Conservation (phyloP, 2,888 invertebrate genomes). For the Drosophila niveifrons region DNA sequence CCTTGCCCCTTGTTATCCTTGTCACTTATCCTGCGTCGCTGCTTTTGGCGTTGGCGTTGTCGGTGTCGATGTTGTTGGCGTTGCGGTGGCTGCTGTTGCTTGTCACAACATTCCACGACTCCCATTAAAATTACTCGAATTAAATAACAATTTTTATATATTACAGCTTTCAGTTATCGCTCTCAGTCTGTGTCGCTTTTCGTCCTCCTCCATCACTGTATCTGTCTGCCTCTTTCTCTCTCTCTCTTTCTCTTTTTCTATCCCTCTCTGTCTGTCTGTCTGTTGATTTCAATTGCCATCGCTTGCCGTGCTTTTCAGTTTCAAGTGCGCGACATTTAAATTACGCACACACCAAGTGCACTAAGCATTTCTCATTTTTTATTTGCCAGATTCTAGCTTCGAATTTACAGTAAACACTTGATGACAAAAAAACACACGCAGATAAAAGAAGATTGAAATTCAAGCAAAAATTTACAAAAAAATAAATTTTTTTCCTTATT, state of each 20-base stretch:
- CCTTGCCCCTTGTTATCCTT: conserved; percentile 5
- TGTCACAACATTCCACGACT: conserved; percentile 38
- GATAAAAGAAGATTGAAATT: not conserved
- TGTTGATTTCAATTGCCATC: not conserved
- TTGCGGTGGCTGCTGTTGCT: conserved; percentile 2
- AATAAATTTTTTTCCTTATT: no score
- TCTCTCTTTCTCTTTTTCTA: not conserved
- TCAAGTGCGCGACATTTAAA: conserved; percentile 37
- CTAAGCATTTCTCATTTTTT: conserved; percentile 25
- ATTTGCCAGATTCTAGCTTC: not conserved
- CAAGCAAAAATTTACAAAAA: not conserved
- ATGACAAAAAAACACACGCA: not conserved
- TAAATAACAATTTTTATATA: conserved; percentile 59
- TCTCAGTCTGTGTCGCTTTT: conserved; percentile 1
- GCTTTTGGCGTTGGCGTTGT: not conserved
- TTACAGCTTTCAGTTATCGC: conserved; percentile 19
- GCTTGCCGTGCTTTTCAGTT: conserved; percentile 15
- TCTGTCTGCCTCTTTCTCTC: not conserved
- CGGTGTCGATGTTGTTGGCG: not conserved
- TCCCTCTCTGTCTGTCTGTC: not conserved
- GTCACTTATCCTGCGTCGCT: not conserved
- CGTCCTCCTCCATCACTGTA: not conserved
- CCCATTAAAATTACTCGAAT: conserved; percentile 60
- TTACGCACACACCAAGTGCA: conserved; percentile 34
- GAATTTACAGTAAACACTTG: not conserved